A percentile compares a stretch with the other conserved stretches of the same genome.
Evolutionary conservation across 2,888 invertebrate genomes (phyloP).

Genomic region (Clistopyga incitator): DNA sequence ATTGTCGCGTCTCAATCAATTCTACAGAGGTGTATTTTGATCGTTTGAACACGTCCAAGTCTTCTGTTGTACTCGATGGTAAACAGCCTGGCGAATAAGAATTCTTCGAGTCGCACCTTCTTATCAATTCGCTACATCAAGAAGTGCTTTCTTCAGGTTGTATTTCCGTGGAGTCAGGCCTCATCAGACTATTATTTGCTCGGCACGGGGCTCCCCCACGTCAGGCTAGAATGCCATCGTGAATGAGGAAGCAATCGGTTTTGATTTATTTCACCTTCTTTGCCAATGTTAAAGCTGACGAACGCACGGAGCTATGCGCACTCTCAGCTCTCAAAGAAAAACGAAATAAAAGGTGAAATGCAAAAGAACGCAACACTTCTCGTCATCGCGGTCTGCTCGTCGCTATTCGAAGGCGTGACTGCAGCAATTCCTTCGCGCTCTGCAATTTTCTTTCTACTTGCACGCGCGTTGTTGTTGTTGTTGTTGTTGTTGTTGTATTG

Average conservation of each 20-base stretch:
- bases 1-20: too few species aligned
- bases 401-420: conserved; percentile 56
- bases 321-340: not conserved
- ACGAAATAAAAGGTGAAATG: not conserved
- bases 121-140: not conserved
- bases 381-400: conserved; percentile 39
- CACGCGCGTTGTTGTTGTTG: not conserved
- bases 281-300: conserved; percentile 5
- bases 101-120: not conserved
- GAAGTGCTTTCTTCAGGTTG: not conserved
- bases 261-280: conserved; percentile 37
- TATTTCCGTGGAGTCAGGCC: not conserved
- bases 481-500: conserved; percentile 33
- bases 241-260: conserved; percentile 54
- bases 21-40: too few species aligned
- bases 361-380: conserved; percentile 26
- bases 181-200: conserved; percentile 41
- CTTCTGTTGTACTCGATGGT: not conserved
- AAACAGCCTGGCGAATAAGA: not conserved
- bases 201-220: not conserved
- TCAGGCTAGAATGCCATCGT: conserved; percentile 31
- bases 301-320: conserved; percentile 11
- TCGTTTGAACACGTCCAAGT: too few species aligned
- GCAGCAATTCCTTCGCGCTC: conserved; percentile 52
- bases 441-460: conserved; percentile 62